Evolutionary conservation across 2,797 vertebrate genomes (phyloP), one percentile per base, ranked within the genome.

Genomic region (Adelosebastes latens): DNA sequence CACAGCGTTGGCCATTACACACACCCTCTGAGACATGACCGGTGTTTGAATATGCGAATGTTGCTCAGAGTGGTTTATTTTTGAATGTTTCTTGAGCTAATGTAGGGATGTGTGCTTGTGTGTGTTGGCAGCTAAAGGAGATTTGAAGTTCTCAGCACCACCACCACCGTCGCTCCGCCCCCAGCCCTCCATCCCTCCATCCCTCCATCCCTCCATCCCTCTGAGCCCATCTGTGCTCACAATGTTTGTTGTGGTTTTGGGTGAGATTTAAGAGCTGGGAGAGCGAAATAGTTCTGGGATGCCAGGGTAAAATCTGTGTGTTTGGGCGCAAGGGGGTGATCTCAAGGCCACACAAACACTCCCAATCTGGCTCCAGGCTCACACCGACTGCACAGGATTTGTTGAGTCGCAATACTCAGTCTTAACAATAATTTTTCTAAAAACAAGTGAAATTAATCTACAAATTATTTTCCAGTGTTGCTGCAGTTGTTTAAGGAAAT

Each of bases 211-310:
- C 79, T 25, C 62, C 66, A 60, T 42, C 55, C 52, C 52, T 18
- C 55, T 18, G 18, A 77, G 63, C 32, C 85, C 76, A 80, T 92
- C 82, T 93, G 88, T 64, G 77, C 79, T 87, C 67, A 22, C 8
- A 66, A 20, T 85, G 72, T 91, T 87, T 93, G 88, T 88, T 88
- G 85, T 85, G 88, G 83, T 80, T 90, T 81, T 32, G 79, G 65
- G 71, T 73, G 80, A 85, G 79, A 86, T 89, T 89, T 87, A 89
- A 84, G 58, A 24, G 56, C 79, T 86, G 75, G 64, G 73, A 84
- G 68, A 81, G 71, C 6, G 8, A 83, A 92, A 86, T 75, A 76
- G 70, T 90, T 89, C 76, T 79, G 52, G 77, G 79, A 73, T 73
- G 70, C 65, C 81, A 77, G 72, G 53, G 22, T 79, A 39, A 88